phyloP scores from a whole-genome alignment of 2,113 vertebrate genomes.

The Nyctibius bracteatus region DNA sequence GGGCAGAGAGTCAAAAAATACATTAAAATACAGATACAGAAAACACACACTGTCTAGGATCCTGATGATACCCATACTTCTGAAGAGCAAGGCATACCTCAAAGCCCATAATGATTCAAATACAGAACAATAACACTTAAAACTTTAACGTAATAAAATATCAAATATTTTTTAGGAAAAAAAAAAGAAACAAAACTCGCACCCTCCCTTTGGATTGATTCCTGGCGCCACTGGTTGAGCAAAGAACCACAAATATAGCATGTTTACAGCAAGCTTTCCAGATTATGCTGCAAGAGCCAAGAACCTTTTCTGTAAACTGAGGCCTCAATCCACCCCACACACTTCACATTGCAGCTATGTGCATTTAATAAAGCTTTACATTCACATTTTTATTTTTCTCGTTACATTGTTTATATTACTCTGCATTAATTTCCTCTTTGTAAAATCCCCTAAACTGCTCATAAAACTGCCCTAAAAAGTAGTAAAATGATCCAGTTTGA shows the following conservation, averaged over 20 bases:
- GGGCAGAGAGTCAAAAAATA: not conserved
- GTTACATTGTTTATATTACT: not conserved
- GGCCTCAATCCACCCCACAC: not conserved
- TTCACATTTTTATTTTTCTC: not conserved
- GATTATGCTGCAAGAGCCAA: not conserved
- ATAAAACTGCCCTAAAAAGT: constrained; percentile 17
- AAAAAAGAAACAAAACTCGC: not conserved
- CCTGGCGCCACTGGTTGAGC: constrained; percentile 52
- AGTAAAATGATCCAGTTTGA: constrained; percentile 9
- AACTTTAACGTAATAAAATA: constrained; percentile 41
- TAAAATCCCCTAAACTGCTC: not conserved
- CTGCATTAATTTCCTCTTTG: constrained; percentile 41
- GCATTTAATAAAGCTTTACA: not conserved
- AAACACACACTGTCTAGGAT: not conserved
- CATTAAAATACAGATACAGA: not conserved
- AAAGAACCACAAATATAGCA: constrained; percentile 64
- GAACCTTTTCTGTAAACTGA: constrained; percentile 14
- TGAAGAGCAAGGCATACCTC: not conserved
- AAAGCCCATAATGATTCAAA: constrained; percentile 30
- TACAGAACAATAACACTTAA: constrained; percentile 16
- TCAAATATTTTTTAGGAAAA: not conserved
- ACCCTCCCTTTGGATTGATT: not conserved
- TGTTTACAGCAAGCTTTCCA: constrained; percentile 60
- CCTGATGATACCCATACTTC: not conserved
- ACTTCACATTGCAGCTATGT: not conserved